A percentile compares a stretch with the other conserved stretches of the same genome.
Conservation (phyloP, 2,888 invertebrate genomes). For the Phymatocera aterrima region DNA sequence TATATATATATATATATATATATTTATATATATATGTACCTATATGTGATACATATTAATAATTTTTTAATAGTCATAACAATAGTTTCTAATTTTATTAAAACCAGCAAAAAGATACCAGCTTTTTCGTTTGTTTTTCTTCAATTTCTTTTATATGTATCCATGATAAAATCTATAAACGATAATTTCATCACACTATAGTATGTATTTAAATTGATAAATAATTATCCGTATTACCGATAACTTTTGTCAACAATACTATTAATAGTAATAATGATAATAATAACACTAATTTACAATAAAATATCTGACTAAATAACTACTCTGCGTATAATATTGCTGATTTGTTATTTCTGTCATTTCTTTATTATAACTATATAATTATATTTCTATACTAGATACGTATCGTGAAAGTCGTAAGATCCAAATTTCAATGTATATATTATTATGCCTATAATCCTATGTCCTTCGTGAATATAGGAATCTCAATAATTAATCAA, state of each 20-base stretch:
- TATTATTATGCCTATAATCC: too few species aligned
- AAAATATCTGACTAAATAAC: conserved; percentile 62
- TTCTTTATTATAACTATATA: not conserved
- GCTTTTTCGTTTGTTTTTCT: conserved; percentile 49
- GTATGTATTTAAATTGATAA: conserved; percentile 2
- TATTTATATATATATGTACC: conserved; percentile 54
- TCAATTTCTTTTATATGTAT: conserved; percentile 44
- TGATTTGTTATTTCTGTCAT: conserved; percentile 54
- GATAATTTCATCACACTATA: conserved; percentile 51
- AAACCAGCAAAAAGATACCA: conserved; percentile 65
- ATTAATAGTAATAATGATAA: conserved; percentile 59
- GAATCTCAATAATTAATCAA: not conserved
- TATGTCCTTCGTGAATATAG: not conserved
- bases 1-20: conserved; percentile 55
- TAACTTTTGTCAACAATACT: conserved; percentile 28
- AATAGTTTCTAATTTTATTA: conserved; percentile 49
- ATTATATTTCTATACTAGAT: conserved; percentile 6
- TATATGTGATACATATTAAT: conserved; percentile 55
- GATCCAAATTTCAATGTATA: conserved; percentile 13
- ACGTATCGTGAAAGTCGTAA: conserved; percentile 15
- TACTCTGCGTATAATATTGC: conserved; percentile 60
- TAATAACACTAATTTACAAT: conserved; percentile 59
- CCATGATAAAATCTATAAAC: conserved; percentile 57
- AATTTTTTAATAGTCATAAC: conserved; percentile 58
- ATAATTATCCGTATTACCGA: too few species aligned